phyloP scores from a whole-genome alignment of 2,888 invertebrate species.

The Agrochola lychnidis region DNA sequence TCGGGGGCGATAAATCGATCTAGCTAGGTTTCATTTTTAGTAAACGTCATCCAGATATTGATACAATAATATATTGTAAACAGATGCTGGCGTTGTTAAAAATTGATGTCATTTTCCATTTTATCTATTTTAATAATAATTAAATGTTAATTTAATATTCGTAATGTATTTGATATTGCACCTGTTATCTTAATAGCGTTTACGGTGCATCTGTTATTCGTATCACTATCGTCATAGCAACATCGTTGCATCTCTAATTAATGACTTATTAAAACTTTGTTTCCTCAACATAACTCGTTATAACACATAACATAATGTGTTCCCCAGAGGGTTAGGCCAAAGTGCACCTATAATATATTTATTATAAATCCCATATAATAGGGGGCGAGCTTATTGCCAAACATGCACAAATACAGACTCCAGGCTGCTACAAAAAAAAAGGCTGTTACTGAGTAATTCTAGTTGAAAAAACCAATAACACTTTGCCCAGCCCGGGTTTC shows the following conservation, averaged over 20 bases:
- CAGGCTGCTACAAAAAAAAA: no score
- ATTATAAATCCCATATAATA: not conserved
- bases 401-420: no score
- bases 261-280: not conserved
- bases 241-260: constrained; percentile 10
- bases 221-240: not conserved
- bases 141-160: constrained; percentile 20
- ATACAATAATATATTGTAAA: not conserved
- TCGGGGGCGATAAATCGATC: no score
- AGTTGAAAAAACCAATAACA: no score
- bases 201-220: not conserved
- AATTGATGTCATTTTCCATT: not conserved
- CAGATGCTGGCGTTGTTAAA: not conserved
- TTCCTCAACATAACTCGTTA: not conserved
- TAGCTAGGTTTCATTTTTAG: no score
- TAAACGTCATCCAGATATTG: no score
- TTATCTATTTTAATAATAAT: not conserved
- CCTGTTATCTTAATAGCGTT: constrained; percentile 20
- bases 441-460: no score
- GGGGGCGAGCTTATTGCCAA: not conserved
- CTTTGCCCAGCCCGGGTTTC: no score
- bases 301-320: not conserved
- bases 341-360: not conserved
- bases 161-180: constrained; percentile 16
- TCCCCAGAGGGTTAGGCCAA: not conserved